Evolutionary conservation across 1,140 invertebrate genomes (phyloP).

Genomic region (Bombus pyrosoma): DNA sequence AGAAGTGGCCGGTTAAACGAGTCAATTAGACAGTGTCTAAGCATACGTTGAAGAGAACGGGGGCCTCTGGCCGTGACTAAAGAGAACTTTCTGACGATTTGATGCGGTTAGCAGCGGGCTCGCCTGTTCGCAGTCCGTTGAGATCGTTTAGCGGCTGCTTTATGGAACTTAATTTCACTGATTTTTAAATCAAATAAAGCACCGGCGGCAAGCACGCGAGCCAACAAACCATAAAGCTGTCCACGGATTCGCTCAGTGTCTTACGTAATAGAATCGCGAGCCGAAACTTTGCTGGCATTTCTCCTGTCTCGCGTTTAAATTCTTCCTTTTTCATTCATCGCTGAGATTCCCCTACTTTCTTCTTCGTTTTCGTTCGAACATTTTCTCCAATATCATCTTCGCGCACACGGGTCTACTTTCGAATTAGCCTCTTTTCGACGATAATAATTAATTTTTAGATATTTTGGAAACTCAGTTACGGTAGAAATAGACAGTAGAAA

Average conservation of each 20-base stretch:
- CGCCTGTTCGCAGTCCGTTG: neutral
- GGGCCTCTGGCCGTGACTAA: neutral
- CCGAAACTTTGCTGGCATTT: too few species aligned
- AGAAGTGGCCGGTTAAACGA: constrained; percentile 23
- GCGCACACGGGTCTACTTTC: too few species aligned
- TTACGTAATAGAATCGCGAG: too few species aligned
- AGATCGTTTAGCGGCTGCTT: constrained; percentile 11
- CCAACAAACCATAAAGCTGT: constrained; percentile 25
- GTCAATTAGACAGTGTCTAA: constrained; percentile 33
- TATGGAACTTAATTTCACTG: constrained; percentile 50
- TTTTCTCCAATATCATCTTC: too few species aligned
- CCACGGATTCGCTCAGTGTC: neutral
- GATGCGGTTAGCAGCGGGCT: neutral
- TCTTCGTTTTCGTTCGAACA: too few species aligned
- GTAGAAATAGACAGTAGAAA: too few species aligned
- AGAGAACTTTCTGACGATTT: constrained; percentile 32
- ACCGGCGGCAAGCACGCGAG: neutral
- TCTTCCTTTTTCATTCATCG: too few species aligned
- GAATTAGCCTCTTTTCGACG: too few species aligned
- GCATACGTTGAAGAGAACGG: neutral
- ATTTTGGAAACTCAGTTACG: too few species aligned
- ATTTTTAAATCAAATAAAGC: constrained; percentile 60
- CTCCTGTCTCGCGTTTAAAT: too few species aligned
- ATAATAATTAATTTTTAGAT: too few species aligned
- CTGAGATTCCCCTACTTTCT: too few species aligned